Evolutionary conservation across 2,113 vertebrate species (phyloP), one percentile per base, ranked within the genome.

Genomic region (human): DNA sequence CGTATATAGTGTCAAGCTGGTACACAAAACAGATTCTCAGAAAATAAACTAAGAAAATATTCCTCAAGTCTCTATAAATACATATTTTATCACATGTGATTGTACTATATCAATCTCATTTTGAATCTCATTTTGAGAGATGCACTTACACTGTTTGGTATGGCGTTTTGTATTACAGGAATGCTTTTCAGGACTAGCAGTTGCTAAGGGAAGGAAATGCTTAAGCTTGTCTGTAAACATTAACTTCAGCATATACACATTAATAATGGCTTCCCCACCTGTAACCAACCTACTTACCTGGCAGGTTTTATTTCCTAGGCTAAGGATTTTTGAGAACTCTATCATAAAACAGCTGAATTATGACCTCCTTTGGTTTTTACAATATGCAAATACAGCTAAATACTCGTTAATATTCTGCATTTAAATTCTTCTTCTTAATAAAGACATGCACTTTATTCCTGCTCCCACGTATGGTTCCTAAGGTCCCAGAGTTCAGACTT

Each of bases 341-440:
- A 40, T 89, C 45, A 93, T 23, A 88, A 57, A 84, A 91, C 40
- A 97, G 6, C 50, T 81, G 82, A 90, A 91, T 90, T 92, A 78
- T 93, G 40, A 93, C 27, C 68, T 82, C 14, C 52, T 83, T 79
- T 94, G 52, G 23, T 97, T 95, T 92, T 96, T 97, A 84, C 94
- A 97, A 61, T 89, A 59, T 82, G 27, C 20, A 90, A 38, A 89
- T 94, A 83, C 3, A 68, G 14, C 38, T 83, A 66, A 97, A 52
- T 89, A 35, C 78, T 94, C 78, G 68, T 87, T 90, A 94, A 32
- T 68, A 84, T 66, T 93, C 27, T 94, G 18, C 45, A 79, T 81
- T 94, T 93, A 66, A 94, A 90, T 27, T 32, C 7, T 27, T 32
- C 8, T 13, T 95, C 96, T 93, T 85, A 91, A 78, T 89, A 82